Evolutionary conservation across 2,113 vertebrate species (phyloP).

Genomic region (human): DNA sequence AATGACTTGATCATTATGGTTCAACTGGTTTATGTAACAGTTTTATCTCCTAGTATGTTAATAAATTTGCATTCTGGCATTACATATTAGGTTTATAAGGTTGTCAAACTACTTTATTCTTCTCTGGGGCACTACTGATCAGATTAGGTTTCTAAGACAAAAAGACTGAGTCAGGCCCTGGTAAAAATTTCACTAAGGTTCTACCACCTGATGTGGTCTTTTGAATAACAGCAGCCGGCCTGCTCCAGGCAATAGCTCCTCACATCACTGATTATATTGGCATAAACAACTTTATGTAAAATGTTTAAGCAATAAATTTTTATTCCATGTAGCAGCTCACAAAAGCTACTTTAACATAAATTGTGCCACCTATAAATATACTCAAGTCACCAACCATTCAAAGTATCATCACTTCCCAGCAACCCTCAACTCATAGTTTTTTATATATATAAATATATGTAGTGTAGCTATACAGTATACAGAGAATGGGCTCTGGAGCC

Average conservation of each 20-base stretch:
- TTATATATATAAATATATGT: background rate
- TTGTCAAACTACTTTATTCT: background rate
- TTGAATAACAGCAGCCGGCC: background rate
- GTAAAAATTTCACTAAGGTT: background rate
- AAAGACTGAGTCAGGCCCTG: background rate
- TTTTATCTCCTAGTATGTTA: background rate
- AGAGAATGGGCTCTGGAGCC: background rate
- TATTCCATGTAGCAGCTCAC: background rate
- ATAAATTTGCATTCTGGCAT: background rate
- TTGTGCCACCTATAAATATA: background rate
- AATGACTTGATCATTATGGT: background rate
- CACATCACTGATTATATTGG: background rate
- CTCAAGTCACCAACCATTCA: background rate
- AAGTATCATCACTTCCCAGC: background rate
- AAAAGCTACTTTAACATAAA: constrained; percentile 8
- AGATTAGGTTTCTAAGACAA: background rate
- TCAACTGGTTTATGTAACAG: background rate
- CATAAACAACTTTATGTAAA: background rate
- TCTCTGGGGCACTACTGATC: background rate
- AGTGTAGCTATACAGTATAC: background rate
- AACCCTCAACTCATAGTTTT: background rate
- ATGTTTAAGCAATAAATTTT: constrained; percentile 28
- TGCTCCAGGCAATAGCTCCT: background rate
- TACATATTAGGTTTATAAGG: background rate
- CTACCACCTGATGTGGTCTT: background rate